These are phyloP conservation scores for Cybosia mesomella DNA, from an alignment of 2,888 invertebrate genomes.

Conservation along the genomic window DNA sequence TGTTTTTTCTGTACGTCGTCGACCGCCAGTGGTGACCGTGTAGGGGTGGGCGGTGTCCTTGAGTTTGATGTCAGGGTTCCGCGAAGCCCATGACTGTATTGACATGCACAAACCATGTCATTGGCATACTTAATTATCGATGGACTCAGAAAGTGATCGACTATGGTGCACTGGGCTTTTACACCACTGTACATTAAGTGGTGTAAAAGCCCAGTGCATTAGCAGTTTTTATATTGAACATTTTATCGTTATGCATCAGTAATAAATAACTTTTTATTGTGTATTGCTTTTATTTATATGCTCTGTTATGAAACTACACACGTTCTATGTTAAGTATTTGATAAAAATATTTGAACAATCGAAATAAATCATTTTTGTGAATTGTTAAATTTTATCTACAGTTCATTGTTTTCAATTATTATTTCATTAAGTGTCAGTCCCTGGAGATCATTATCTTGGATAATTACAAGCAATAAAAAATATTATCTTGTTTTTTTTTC, in stretches of 20 bases:
- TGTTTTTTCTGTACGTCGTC: constrained; percentile 38
- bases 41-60: constrained; percentile 56
- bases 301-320: not conserved
- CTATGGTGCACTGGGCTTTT: not conserved
- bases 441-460: not conserved
- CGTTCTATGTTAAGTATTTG: constrained; percentile 6
- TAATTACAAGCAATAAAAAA: constrained; percentile 7
- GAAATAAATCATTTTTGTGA: not conserved
- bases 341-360: not conserved
- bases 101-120: constrained; percentile 30
- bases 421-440: not conserved
- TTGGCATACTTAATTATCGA: constrained; percentile 28
- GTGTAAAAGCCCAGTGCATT: too few relatives aligned
- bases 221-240: constrained; percentile 7
- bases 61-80: constrained; percentile 53
- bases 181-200: constrained; percentile 5
- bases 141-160: not conserved
- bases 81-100: constrained; percentile 49
- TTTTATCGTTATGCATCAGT: constrained; percentile 12
- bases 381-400: not conserved
- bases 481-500: not conserved
- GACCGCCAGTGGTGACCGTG: constrained; percentile 44
- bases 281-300: constrained; percentile 17
- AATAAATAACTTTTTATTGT: constrained; percentile 16
- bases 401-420: not conserved